Evolutionary conservation across 2,113 vertebrate species (phyloP), one percentile per base, ranked within the genome.

Genomic region (Lucifuga dentata): DNA sequence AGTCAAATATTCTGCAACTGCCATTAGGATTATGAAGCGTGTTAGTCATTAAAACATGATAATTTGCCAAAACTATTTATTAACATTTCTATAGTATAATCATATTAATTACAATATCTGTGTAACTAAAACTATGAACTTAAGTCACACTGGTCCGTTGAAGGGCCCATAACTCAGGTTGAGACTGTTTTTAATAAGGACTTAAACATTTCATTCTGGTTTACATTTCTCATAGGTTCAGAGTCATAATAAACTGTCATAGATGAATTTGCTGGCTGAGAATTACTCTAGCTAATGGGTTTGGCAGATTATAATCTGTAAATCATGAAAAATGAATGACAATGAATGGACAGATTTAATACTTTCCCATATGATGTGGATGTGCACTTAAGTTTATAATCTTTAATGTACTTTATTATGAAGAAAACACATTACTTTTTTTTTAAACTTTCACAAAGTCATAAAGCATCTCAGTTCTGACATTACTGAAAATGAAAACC

Each of bases 151-250:
- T 21, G 15, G 46, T 49, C 57, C 45, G 62, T 68, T 73, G 11
- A 16, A 3, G 45, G 60, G 26, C 55, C 51, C 75, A 9, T 12
- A 74, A 61, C 68, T 85, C 71, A 76, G 64, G 74, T 85, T 58
- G 61, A 82, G 53, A 0, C 0, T 51, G 24, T 29, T 36, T 40
- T 38, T 16, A 23, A 36, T 52, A 21, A 9, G 41, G 23, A 26
- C 8, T 8, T 3, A 17, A 11, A 44, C 45, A 55, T 12, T 17
- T 17, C 9, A 2, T n/a, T 32, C 24, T 11, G 10, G 3, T 40
- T 44, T 26, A 33, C 13, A 15, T 15, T 36, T 0, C 11, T 6
- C n/a, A 19, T 16, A 32, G 21, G 11, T 10, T 45, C 26, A 29
- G 3, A 32, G 26, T 39, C 15, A 38, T 20, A 43, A 12, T 3